Evolutionary conservation across 2,888 invertebrate genomes (phyloP).

Genomic region (Tillus elongatus): DNA sequence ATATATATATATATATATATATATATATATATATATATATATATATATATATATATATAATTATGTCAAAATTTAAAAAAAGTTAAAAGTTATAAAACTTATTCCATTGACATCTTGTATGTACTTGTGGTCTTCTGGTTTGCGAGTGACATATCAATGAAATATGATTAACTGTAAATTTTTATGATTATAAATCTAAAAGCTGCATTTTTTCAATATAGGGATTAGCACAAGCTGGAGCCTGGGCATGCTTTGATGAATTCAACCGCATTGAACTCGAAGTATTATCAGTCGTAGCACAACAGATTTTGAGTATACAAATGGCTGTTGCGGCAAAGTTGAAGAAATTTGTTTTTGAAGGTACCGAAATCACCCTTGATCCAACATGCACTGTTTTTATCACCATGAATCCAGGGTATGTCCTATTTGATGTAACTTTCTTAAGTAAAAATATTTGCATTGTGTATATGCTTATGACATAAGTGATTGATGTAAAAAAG

Average conservation of each 20-base stretch:
- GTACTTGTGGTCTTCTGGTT: too few relatives aligned
- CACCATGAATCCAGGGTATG: constrained; percentile 87
- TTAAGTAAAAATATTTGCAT: too few relatives aligned
- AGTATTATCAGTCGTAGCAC: constrained; percentile 86
- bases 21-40: too few relatives aligned
- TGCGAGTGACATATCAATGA: too few relatives aligned
- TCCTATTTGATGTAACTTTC: too few relatives aligned
- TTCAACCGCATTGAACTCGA: constrained; percentile 90
- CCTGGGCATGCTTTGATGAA: constrained; percentile 93
- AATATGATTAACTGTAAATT: constrained; percentile 3
- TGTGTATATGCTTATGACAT: too few relatives aligned
- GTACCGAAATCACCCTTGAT: constrained; percentile 79
- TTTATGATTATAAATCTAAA: background rate
- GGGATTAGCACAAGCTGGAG: constrained; percentile 84
- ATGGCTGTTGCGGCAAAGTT: constrained; percentile 70
- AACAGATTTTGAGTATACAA: constrained; percentile 88
- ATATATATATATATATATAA: too few relatives aligned
- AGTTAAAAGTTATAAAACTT: too few relatives aligned
- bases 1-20: too few relatives aligned
- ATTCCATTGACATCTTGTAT: too few relatives aligned
- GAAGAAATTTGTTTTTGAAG: constrained; percentile 81
- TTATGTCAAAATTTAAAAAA: too few relatives aligned
- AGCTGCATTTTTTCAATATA: constrained; percentile 37
- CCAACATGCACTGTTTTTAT: constrained; percentile 85
- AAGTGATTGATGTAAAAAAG: too few relatives aligned